Percentiles rank a stretch among this genome's conserved stretches.
Evolutionary conservation across 2,113 vertebrate genomes (phyloP).

Genomic region (Hyaena hyaena): DNA sequence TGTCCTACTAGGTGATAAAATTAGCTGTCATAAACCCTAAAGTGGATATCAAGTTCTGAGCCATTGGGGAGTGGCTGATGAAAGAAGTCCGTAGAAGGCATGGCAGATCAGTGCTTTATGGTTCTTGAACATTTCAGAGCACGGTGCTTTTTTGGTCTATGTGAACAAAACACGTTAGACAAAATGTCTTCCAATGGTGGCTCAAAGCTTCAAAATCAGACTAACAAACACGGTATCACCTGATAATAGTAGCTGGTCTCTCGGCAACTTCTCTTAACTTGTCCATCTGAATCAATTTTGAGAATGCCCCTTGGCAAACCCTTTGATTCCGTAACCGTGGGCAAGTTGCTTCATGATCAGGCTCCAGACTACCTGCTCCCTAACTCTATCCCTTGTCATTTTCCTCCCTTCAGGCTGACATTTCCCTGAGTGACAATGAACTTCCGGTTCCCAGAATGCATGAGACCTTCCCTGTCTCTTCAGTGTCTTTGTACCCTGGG

Average conservation of each 20-base stretch:
- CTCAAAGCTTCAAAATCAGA: neutral
- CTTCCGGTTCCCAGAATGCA: neutral
- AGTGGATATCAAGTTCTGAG: conserved; percentile 82
- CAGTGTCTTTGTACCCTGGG: neutral
- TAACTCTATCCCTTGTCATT: neutral
- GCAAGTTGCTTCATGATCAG: neutral
- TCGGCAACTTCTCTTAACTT: neutral
- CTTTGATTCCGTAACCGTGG: neutral
- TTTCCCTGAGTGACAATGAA: neutral
- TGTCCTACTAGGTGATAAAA: conserved; percentile 87
- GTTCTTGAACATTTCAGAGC: conserved; percentile 69
- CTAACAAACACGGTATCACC: neutral
- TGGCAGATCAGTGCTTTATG: conserved; percentile 72
- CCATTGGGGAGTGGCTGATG: conserved; percentile 69
- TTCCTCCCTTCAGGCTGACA: neutral
- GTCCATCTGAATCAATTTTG: neutral
- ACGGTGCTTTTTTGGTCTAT: conserved; percentile 73
- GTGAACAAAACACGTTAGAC: conserved; percentile 73
- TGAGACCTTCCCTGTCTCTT: neutral
- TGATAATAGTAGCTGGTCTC: neutral
- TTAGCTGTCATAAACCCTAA: conserved; percentile 83
- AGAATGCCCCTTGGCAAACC: neutral
- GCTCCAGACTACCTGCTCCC: neutral
- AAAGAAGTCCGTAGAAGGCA: conserved; percentile 77
- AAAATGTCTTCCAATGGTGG: neutral